phyloP scores from a whole-genome alignment of 1,140 invertebrate species.

The Pygmarrhopalites habei region DNA sequence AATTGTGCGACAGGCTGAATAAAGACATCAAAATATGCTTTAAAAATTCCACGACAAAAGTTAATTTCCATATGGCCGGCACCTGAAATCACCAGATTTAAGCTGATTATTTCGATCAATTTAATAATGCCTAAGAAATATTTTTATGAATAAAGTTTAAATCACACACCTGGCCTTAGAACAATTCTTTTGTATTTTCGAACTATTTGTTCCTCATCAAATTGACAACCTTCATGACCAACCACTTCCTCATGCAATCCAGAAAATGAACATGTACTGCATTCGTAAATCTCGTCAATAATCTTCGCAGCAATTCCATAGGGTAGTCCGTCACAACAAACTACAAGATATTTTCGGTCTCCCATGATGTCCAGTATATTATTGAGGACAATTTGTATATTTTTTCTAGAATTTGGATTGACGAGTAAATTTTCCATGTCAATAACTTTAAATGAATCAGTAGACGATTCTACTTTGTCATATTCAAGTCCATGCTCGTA shows the following conservation, averaged over 20 bases:
- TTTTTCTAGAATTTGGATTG: background rate
- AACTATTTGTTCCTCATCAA: too few species aligned
- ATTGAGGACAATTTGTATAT: background rate
- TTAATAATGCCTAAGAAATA: too few species aligned
- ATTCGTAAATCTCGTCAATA: background rate
- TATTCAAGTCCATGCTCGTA: background rate
- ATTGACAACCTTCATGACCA: too few species aligned
- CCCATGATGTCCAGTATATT: background rate
- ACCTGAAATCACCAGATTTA: too few species aligned
- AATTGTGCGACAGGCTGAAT: too few species aligned
- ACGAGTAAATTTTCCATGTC: background rate
- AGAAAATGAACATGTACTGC: background rate
- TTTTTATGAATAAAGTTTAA: too few species aligned
- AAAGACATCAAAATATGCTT: too few species aligned
- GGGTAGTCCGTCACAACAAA: background rate
- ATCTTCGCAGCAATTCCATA: background rate
- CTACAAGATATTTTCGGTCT: background rate
- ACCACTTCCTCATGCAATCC: background rate
- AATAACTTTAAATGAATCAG: background rate
- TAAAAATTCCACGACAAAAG: too few species aligned
- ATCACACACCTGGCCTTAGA: too few species aligned
- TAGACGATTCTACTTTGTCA: background rate
- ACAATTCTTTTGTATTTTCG: too few species aligned
- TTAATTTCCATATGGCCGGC: too few species aligned
- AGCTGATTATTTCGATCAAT: too few species aligned